Evolutionary conservation across 37 sponge, comb jelly and placozoan genomes (phyloP).

Genomic region (Agelas oroides): DNA sequence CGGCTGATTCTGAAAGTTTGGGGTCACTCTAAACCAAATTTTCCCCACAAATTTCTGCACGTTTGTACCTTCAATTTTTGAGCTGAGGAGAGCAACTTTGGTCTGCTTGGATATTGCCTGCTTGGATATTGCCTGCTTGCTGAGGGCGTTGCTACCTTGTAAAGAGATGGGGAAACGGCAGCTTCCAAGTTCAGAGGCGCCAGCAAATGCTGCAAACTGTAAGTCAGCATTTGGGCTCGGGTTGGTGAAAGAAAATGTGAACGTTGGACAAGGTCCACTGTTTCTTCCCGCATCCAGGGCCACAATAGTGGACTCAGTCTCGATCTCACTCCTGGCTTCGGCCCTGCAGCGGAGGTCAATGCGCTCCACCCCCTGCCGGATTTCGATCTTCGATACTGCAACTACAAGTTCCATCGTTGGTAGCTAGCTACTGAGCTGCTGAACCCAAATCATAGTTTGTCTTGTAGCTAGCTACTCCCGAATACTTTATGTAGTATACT

Average conservation of each 20-base stretch:
- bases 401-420: conserved; percentile 51
- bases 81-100: neutral
- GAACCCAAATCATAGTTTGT: no score
- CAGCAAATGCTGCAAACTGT: neutral
- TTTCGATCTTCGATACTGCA: conserved; percentile 1
- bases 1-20: no score
- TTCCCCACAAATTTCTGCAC: conserved; percentile 7
- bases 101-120: neutral
- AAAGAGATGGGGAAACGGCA: neutral
- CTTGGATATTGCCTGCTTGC: no score
- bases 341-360: conserved; percentile 37
- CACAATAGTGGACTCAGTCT: neutral
- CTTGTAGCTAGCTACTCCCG: no score
- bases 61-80: neutral
- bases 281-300: neutral
- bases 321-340: neutral
- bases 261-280: conserved; percentile 4
- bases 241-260: neutral
- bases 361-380: neutral
- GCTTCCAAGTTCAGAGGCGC: neutral
- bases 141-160: no score
- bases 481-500: no score
- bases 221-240: neutral
- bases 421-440: no score
- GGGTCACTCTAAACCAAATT: neutral